Percentiles rank a stretch among this genome's conserved stretches.
These are phyloP conservation scores for Chionoecetes opilio DNA, from an alignment of 1,140 invertebrate species.

Conservation along the genomic window DNA sequence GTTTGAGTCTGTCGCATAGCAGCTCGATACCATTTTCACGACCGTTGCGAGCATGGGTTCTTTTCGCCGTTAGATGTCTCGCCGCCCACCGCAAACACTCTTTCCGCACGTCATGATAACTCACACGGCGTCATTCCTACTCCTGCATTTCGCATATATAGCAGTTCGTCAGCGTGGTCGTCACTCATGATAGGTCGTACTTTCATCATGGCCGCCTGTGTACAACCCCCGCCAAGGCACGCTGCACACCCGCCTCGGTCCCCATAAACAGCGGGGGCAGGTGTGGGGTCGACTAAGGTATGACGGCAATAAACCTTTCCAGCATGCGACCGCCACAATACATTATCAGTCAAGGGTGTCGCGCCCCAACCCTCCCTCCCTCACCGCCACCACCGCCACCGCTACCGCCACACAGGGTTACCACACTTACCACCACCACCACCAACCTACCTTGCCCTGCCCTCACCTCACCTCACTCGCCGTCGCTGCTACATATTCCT, in stretches of 20 bases:
- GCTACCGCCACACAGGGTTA: too few relatives aligned
- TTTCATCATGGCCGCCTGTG: slow-evolving; percentile 38
- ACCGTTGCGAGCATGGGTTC: neutral
- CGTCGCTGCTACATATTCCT: slow-evolving; percentile 3
- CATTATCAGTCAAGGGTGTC: slow-evolving; percentile 52
- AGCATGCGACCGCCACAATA: slow-evolving; percentile 51
- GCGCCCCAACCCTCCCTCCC: slow-evolving; percentile 1
- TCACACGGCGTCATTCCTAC: neutral
- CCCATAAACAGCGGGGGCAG: slow-evolving; percentile 60
- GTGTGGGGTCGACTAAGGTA: slow-evolving; percentile 60
- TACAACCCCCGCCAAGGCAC: slow-evolving; percentile 9
- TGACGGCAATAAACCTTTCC: slow-evolving; percentile 64
- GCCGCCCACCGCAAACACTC: neutral
- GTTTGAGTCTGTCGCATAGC: neutral
- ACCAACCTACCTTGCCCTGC: neutral
- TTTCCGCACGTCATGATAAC: neutral
- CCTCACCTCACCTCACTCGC: neutral
- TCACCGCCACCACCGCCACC: slow-evolving; percentile 33
- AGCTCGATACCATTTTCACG: neutral
- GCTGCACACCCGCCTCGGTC: slow-evolving; percentile 23
- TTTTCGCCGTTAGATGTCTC: neutral
- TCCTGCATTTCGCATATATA: neutral
- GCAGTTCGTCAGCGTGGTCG: neutral
- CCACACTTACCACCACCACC: neutral
- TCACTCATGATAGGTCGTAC: slow-evolving; percentile 32